Percentiles rank a stretch among this genome's conserved stretches.
These are phyloP conservation scores for Struthidea cinerea DNA, from an alignment of 2,113 vertebrate species.

Conservation along the genomic window DNA sequence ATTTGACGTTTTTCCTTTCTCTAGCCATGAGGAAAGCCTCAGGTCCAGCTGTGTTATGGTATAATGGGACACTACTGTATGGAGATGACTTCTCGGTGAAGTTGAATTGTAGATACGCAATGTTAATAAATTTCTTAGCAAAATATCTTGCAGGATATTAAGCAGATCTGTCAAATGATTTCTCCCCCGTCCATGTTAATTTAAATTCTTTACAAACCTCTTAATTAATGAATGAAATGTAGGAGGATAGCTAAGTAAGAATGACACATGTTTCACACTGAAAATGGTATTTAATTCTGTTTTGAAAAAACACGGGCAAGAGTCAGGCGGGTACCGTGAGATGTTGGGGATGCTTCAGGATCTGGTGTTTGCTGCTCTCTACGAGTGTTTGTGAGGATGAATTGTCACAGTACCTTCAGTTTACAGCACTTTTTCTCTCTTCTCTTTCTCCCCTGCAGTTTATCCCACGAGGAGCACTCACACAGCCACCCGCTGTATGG, in stretches of 20 bases:
- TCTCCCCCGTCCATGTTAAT: slow-evolving; percentile 32
- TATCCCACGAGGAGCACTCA: slow-evolving; percentile 86
- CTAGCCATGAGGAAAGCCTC: neutral
- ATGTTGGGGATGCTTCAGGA: neutral
- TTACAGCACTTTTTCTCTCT: neutral
- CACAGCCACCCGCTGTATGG: slow-evolving; percentile 94
- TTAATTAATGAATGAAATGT: slow-evolving; percentile 62
- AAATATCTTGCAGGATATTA: slow-evolving; percentile 45
- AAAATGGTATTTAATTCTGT: slow-evolving; percentile 33
- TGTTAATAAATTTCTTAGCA: slow-evolving; percentile 58
- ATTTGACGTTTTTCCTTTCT: neutral
- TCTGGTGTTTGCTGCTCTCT: neutral
- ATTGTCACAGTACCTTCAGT: neutral
- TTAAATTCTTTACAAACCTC: slow-evolving; percentile 60
- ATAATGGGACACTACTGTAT: neutral
- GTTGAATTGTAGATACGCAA: slow-evolving; percentile 8
- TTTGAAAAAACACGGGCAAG: neutral
- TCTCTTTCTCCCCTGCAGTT: slow-evolving; percentile 69
- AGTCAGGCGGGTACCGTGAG: neutral
- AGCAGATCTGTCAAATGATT: slow-evolving; percentile 47
- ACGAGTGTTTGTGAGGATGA: neutral
- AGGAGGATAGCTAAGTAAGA: slow-evolving; percentile 48
- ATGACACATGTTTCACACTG: neutral
- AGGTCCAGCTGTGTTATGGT: neutral
- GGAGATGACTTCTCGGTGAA: slow-evolving; percentile 11